Percentiles rank a stretch among this genome's conserved stretches.
Evolutionary conservation across 2,888 invertebrate genomes (phyloP).

Genomic region (Megalurothrips usitatus): DNA sequence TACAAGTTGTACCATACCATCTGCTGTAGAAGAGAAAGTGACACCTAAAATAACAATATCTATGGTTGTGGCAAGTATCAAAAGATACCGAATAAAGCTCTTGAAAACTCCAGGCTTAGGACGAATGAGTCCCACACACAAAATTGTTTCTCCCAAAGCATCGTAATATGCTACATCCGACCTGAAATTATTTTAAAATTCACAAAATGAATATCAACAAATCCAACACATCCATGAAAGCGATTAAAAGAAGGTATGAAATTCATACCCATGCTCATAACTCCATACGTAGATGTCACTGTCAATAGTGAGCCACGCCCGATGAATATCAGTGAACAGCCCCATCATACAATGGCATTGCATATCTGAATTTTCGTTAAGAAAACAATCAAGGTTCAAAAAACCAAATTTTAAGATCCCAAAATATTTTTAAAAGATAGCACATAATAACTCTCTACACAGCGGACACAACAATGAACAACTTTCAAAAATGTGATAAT

Average conservation of each 20-base stretch:
- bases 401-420: background rate
- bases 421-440: constrained; percentile 31
- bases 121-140: constrained; percentile 84
- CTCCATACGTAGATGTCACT: constrained; percentile 98
- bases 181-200: constrained; percentile 47
- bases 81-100: constrained; percentile 80
- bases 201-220: constrained; percentile 30
- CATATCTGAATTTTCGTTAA: constrained; percentile 61
- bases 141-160: constrained; percentile 88
- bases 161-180: constrained; percentile 95
- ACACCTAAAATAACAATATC: constrained; percentile 88
- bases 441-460: background rate
- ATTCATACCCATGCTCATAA: constrained; percentile 74
- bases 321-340: constrained; percentile 88
- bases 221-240: constrained; percentile 28
- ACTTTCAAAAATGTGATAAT: constrained; percentile 30
- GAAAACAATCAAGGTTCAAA: constrained; percentile 9
- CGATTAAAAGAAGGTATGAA: constrained; percentile 15
- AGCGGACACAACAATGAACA: background rate
- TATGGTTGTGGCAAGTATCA: constrained; percentile 89
- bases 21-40: constrained; percentile 46
- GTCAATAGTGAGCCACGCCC: constrained; percentile 97
- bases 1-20: constrained; percentile 41
- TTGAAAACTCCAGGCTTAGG: constrained; percentile 88
- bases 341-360: constrained; percentile 97